Conservation (phyloP, 2,797 vertebrate species). For the Gymnocypris eckloni region DNA sequence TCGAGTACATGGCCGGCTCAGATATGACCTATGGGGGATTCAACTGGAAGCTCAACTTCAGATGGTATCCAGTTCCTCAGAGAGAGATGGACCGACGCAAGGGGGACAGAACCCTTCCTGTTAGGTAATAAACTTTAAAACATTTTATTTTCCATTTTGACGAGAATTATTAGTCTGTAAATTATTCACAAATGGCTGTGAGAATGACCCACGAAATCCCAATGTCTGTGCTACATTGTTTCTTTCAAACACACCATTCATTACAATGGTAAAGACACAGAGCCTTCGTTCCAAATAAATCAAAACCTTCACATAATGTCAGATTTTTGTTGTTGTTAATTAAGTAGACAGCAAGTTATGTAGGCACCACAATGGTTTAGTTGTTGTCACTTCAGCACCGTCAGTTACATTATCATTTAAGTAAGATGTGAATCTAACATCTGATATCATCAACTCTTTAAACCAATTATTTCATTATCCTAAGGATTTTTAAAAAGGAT, state of each 20-base stretch:
- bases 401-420: neutral
- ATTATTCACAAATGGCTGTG: neutral
- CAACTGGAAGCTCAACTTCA: constrained; percentile 99
- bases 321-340: neutral
- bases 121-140: constrained; percentile 77
- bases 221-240: neutral
- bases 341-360: neutral
- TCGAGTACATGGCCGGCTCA: constrained; percentile 98
- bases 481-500: neutral
- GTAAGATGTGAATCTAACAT: neutral
- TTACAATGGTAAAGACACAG: neutral
- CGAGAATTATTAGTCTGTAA: neutral
- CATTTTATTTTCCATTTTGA: neutral
- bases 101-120: constrained; percentile 94
- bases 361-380: neutral
- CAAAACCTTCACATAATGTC: neutral
- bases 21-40: constrained; percentile 99
- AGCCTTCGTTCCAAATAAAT: neutral
- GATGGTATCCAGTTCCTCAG: constrained; percentile 98
- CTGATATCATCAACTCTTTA: neutral
- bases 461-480: neutral
- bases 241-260: neutral
- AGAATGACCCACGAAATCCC: neutral
- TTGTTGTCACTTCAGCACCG: neutral
- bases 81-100: constrained; percentile 98